Evolutionary conservation across 2,888 invertebrate genomes (phyloP), one percentile per base, ranked within the genome.

Genomic region (Dendrolimus houi): DNA sequence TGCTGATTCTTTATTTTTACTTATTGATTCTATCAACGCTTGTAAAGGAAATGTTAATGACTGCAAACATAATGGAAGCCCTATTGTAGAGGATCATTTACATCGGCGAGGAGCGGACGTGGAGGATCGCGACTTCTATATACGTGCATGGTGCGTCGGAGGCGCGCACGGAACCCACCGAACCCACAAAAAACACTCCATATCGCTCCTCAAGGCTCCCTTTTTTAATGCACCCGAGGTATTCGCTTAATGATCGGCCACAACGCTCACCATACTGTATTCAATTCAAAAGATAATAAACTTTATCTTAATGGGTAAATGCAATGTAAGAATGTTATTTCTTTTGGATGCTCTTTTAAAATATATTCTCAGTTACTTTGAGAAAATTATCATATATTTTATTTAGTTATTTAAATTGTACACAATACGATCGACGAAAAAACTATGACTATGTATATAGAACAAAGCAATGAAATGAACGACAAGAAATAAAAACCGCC

Each of bases 51-150:
- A 29, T 29, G 29, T 29, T 29, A 29, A 29, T 29, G 29, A 47
- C 47, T 47, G 12, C 12, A 10, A 47, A 47, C 12, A 47, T 47
- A 12, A 47, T 47, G 47, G 12, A 47, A 47, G 12, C 47, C 47
- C 47, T 47, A 87, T 87, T 86, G 86, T 86, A 85, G 80, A 81
- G 82, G 88, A 89, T 87, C 88, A 87, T 89, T 88, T 88, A 87
- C 89, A 88, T 88, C 83, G 86, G 77, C 63, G 72, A 65, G 79
- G 77, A 68, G 75, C 76, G 77, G 79, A 84, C 83, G 84, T 75
- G 84, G 81, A 69, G 83, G 84, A 77, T 75, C 71, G 83, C 80
- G 77, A 69, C 78, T 79, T 88, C 89, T 74, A 47, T 88, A 82
- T 89, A 83, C 67, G 89, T 82, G 74, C 72, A 65, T 61, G 64